Conservation (phyloP, 2,888 invertebrate species). For the Melinaea menophilus region DNA sequence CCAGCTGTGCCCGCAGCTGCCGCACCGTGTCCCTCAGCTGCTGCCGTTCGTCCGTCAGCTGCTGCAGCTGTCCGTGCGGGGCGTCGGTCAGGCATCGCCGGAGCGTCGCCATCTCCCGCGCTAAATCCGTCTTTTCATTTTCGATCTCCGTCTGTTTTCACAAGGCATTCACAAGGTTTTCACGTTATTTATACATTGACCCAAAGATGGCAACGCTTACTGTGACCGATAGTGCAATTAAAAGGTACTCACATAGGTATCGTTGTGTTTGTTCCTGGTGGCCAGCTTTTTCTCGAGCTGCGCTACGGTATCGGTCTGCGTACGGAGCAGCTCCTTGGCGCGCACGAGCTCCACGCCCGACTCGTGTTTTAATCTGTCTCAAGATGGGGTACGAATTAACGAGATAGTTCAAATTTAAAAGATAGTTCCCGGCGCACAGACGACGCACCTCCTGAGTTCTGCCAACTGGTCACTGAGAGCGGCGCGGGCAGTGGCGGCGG, state of each 20-base stretch:
- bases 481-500: slow-evolving; percentile 36
- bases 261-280: slow-evolving; percentile 27
- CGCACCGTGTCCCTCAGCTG: slow-evolving; percentile 49
- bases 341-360: slow-evolving; percentile 58
- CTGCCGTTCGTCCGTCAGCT: slow-evolving; percentile 47
- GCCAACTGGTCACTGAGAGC: slow-evolving; percentile 58
- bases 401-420: not conserved
- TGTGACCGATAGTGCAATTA: not conserved
- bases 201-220: not conserved
- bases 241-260: slow-evolving; percentile 14
- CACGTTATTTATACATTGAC: not conserved
- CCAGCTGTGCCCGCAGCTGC: slow-evolving; percentile 66
- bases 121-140: slow-evolving; percentile 37
- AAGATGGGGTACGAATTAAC: not conserved
- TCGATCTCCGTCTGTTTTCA: slow-evolving; percentile 28
- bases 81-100: slow-evolving; percentile 44
- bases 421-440: not conserved
- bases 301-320: slow-evolving; percentile 63
- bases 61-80: slow-evolving; percentile 45
- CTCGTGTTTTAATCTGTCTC: slow-evolving; percentile 52
- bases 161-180: not conserved
- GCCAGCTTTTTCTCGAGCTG: slow-evolving; percentile 68
- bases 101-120: slow-evolving; percentile 24
- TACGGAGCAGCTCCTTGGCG: slow-evolving; percentile 49
- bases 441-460: slow-evolving; percentile 52